Evolutionary conservation across 2,888 invertebrate genomes (phyloP).

Genomic region (Rotaria magnacalcarata): DNA sequence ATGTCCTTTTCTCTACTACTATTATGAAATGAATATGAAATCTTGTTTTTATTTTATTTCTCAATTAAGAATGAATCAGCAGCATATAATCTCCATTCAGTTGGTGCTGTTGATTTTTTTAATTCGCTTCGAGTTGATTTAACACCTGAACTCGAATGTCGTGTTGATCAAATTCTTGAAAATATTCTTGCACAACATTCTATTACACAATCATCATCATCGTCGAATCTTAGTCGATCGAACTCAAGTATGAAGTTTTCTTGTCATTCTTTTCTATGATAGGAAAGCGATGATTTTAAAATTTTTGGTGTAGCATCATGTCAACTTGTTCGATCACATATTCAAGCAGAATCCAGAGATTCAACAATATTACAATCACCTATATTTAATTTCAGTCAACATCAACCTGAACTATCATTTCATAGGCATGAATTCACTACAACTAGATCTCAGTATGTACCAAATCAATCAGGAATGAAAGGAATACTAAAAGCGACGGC

Average conservation of each 20-base stretch:
- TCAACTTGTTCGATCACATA: not conserved
- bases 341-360: not conserved
- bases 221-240: not conserved
- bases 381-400: not conserved
- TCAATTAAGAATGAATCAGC: not conserved
- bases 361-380: conserved; percentile 28
- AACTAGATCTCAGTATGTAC: not conserved
- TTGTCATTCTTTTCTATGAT: not conserved
- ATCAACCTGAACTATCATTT: not conserved
- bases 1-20: not conserved
- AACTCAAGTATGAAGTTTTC: not conserved
- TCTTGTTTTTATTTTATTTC: not conserved
- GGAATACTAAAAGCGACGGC: not conserved
- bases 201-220: not conserved
- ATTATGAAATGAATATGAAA: too few relatives aligned
- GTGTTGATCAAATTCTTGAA: conserved; percentile 28
- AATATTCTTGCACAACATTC: conserved; percentile 28
- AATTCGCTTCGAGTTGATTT: conserved; percentile 12
- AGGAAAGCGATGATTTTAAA: too few relatives aligned
- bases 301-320: not conserved
- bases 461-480: not conserved
- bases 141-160: conserved; percentile 25
- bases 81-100: conserved; percentile 18
- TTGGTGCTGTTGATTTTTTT: not conserved
- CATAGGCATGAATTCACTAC: not conserved